Evolutionary conservation across 1,140 invertebrate genomes (phyloP), one percentile per base, ranked within the genome.

Genomic region (Sitophilus oryzae): DNA sequence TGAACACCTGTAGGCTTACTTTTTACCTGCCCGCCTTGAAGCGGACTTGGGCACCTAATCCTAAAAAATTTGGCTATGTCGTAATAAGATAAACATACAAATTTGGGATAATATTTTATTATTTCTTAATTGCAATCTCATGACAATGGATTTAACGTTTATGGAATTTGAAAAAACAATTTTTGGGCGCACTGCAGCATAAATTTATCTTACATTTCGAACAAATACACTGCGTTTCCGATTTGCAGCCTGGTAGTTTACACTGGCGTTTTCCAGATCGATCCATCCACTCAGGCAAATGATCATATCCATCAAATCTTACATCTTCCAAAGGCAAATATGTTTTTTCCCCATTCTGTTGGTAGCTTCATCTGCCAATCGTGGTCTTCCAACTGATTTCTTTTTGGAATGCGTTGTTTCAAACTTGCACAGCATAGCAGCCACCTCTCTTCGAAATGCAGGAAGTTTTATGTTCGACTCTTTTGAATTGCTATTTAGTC

Each of bases 41-140:
- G 1, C 20, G 22, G 48, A 18, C 40, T 18, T 23, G 8, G 23
- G 23, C 23, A 52, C 20, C 22, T 52, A 44, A 52, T 43, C 41
- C 41, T 41, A 52, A 52, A 52, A 49, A 20, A 30, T 44, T 40
- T 40, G 16, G 9, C 37, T 16, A 40, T 14, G 37, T 40, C 15
- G 37, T 6, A 40, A 40, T 40, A 40, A 40, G 16, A 14, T 14
- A 40, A 40, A 15, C n/a, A n/a, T n/a, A n/a, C n/a, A n/a, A n/a
- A n/a, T n/a, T n/a, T n/a, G n/a, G n/a, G n/a, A n/a, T n/a, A n/a
- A n/a, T n/a, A n/a, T 40, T 40, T 40, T 40, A 40, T 40, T 16
- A 16, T 40, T 40, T 40, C 9, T 5, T 40, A 40, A 11, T 40
- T n/a, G 16, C 15, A 40, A 11, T 6, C 9, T 16, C 16, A 40